A percentile compares a stretch with the other conserved stretches of the same genome.
Evolutionary conservation across 2,113 vertebrate genomes (phyloP).

Genomic region (Scatophagus argus): DNA sequence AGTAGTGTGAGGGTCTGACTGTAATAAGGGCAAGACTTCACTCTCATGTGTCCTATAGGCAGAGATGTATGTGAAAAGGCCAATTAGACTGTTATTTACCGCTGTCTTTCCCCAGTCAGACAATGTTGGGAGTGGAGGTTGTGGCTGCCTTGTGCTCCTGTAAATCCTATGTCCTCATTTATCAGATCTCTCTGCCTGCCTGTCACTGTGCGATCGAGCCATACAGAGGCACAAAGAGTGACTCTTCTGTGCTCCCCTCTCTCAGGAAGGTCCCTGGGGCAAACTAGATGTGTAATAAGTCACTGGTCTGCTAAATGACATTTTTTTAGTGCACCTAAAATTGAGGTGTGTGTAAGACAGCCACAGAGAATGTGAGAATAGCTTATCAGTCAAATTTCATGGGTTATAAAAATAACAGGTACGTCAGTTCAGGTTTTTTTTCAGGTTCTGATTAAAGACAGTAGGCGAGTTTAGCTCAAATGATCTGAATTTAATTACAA

Average conservation of each 20-base stretch:
- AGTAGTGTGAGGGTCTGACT: background rate
- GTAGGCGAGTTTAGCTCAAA: background rate
- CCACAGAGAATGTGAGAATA: background rate
- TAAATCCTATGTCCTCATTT: slow-evolving; percentile 52
- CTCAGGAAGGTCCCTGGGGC: background rate
- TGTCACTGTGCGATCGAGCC: slow-evolving; percentile 35
- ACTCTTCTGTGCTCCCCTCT: slow-evolving; percentile 3
- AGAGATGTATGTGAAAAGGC: background rate
- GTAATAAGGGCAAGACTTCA: background rate
- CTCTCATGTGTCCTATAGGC: background rate
- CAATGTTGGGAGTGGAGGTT: background rate
- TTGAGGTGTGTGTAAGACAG: background rate
- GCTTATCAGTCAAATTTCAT: background rate
- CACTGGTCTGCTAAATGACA: slow-evolving; percentile 1
- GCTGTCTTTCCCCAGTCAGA: background rate
- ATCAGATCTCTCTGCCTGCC: slow-evolving; percentile 55
- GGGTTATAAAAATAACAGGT: background rate
- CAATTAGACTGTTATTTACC: slow-evolving; percentile 24
- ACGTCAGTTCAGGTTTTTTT: background rate
- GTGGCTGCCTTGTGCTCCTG: background rate
- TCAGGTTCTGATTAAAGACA: background rate
- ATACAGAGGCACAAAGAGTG: background rate
- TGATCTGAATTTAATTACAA: background rate
- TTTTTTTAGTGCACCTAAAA: slow-evolving; percentile 4
- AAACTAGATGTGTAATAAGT: slow-evolving; percentile 5